phyloP scores from a whole-genome alignment of 2,113 vertebrate genomes.

The Otis tarda region DNA sequence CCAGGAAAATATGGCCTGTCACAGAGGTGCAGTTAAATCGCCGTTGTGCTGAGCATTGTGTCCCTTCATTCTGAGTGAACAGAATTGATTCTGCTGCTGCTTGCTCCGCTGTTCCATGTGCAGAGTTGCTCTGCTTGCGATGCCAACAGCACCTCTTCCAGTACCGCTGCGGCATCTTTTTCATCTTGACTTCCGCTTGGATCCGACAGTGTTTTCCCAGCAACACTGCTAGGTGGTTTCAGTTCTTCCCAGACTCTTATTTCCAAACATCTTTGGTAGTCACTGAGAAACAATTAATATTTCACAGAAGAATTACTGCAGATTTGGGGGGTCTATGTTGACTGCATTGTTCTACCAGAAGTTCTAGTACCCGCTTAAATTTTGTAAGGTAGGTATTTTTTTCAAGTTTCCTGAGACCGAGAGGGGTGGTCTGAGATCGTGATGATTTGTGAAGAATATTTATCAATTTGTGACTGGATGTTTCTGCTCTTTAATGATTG shows the following conservation, averaged over 20 bases:
- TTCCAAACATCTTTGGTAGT: not conserved
- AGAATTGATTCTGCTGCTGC: not conserved
- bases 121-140: accelerated
- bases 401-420: not conserved
- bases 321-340: not conserved
- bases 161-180: not conserved
- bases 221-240: not conserved
- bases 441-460: not conserved
- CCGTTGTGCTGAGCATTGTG: not conserved
- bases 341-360: not conserved
- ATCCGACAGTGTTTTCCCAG: not conserved
- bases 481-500: not conserved
- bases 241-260: not conserved
- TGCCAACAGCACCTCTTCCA: not conserved
- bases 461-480: not conserved
- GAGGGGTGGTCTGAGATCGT: not conserved
- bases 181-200: not conserved
- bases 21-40: not conserved
- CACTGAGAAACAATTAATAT: not conserved
- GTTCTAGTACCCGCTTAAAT: not conserved
- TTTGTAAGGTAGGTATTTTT: not conserved
- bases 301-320: not conserved
- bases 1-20: not conserved
- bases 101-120: accelerated
- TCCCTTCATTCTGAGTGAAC: not conserved